Conservation (phyloP, 2,797 vertebrate species). For the Simalia tracyae region DNA sequence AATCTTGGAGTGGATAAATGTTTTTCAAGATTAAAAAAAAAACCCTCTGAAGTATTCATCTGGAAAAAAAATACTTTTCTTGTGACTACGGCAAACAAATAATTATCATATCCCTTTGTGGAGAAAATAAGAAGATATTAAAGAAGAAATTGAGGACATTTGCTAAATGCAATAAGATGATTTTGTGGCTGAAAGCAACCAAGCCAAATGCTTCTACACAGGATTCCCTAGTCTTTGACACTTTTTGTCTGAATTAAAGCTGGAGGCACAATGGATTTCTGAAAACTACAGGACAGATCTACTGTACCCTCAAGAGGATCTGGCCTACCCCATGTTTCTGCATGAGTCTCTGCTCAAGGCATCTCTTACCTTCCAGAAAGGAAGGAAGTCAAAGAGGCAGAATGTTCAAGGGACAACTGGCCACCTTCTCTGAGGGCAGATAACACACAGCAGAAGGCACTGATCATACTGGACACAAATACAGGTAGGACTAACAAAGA, state of each 20-base stretch:
- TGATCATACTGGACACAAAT: not conserved
- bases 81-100: conserved; percentile 23
- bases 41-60: conserved; percentile 4
- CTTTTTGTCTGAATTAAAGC: not conserved
- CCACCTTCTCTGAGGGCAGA: not conserved
- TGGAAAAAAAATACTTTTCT: not conserved
- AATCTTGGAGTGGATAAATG: not conserved
- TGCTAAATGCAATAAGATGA: conserved; percentile 45
- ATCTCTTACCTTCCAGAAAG: not conserved
- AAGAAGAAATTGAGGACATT: conserved; percentile 10
- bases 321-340: not conserved
- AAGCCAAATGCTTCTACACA: conserved; percentile 66
- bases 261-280: not conserved
- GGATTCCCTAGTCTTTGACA: not conserved
- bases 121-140: not conserved
- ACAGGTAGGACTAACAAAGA: not conserved
- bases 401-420: not conserved
- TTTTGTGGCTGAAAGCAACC: conserved; percentile 48
- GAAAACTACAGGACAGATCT: not conserved
- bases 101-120: not conserved
- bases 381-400: not conserved
- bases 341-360: not conserved
- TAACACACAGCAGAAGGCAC: not conserved
- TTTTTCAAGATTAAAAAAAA: conserved; percentile 10
- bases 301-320: not conserved